Evolutionary conservation across 2,113 vertebrate species (phyloP).

Genomic region (Nannobrachium achirus): DNA sequence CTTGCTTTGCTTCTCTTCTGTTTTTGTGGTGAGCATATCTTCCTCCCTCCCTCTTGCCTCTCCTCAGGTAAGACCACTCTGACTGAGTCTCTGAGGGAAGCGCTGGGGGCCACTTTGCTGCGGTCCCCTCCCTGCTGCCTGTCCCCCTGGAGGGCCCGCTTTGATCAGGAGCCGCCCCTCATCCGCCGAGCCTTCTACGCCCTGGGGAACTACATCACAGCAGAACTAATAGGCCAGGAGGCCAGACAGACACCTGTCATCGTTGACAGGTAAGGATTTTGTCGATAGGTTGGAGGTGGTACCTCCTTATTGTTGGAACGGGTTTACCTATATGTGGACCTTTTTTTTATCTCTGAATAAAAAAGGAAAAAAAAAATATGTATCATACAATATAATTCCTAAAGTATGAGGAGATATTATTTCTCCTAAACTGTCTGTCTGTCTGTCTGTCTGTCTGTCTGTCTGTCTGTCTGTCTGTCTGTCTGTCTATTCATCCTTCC

Average conservation of each 20-base stretch:
- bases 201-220: slow-evolving; percentile 91
- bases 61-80: slow-evolving; percentile 90
- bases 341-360: slow-evolving; percentile 26
- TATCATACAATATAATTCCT: background rate
- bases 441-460: background rate
- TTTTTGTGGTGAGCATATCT: background rate
- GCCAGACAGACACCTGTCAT: slow-evolving; percentile 84
- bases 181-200: slow-evolving; percentile 93
- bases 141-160: slow-evolving; percentile 84
- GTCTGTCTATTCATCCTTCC: slow-evolving; percentile 5
- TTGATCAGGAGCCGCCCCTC: slow-evolving; percentile 86
- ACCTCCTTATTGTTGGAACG: background rate
- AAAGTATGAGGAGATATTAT: slow-evolving; percentile 15
- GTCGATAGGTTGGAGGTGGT: slow-evolving; percentile 1
- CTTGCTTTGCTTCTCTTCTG: background rate
- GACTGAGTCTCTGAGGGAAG: slow-evolving; percentile 82
- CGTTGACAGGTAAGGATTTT: slow-evolving; percentile 86
- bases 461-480: slow-evolving; percentile 3
- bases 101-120: slow-evolving; percentile 82
- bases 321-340: slow-evolving; percentile 16
- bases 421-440: background rate
- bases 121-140: slow-evolving; percentile 86
- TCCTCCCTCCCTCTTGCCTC: background rate
- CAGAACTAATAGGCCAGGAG: slow-evolving; percentile 82
- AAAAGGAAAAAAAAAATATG: background rate